phyloP scores from a whole-genome alignment of 2,888 invertebrate genomes.

The Alloscopus bannaensis region DNA sequence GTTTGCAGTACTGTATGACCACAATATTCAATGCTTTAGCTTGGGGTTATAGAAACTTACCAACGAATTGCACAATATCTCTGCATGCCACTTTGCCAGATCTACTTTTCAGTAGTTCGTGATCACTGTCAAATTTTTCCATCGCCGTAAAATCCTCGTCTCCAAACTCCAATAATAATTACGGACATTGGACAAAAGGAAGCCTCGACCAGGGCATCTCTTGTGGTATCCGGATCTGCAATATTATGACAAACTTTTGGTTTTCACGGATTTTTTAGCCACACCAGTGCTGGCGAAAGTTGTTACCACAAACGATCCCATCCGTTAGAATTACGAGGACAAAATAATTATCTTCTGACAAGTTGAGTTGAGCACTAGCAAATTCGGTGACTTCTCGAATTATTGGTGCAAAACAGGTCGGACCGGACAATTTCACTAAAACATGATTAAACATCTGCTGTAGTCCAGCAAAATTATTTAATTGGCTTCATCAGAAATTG shows the following conservation, averaged over 20 bases:
- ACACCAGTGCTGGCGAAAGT: not conserved
- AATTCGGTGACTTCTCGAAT: conserved; percentile 76
- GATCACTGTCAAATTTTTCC: conserved; percentile 63
- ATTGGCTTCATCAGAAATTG: too few relatives aligned
- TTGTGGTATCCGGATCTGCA: conserved; percentile 76
- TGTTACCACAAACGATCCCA: conserved; percentile 76
- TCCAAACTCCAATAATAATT: conserved; percentile 77
- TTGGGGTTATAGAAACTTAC: too few relatives aligned
- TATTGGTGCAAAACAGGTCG: conserved; percentile 78
- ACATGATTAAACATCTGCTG: too few relatives aligned
- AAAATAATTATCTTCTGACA: conserved; percentile 74
- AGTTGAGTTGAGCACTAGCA: conserved; percentile 70
- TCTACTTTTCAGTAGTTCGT: conserved; percentile 45
- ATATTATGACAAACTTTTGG: not conserved
- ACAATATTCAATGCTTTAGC: too few relatives aligned
- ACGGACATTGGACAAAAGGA: conserved; percentile 77
- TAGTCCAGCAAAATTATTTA: too few relatives aligned
- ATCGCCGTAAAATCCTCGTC: conserved; percentile 57
- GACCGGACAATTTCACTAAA: conserved; percentile 77
- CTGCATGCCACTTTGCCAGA: conserved; percentile 75
- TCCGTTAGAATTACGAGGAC: conserved; percentile 79
- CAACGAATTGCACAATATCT: conserved; percentile 79
- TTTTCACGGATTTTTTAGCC: not conserved
- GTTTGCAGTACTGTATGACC: too few relatives aligned
- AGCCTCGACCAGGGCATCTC: conserved; percentile 74